Percentiles rank a stretch among this genome's conserved stretches.
These are phyloP conservation scores for Alca torda DNA, from an alignment of 2,797 vertebrate genomes.

Conservation along the genomic window DNA sequence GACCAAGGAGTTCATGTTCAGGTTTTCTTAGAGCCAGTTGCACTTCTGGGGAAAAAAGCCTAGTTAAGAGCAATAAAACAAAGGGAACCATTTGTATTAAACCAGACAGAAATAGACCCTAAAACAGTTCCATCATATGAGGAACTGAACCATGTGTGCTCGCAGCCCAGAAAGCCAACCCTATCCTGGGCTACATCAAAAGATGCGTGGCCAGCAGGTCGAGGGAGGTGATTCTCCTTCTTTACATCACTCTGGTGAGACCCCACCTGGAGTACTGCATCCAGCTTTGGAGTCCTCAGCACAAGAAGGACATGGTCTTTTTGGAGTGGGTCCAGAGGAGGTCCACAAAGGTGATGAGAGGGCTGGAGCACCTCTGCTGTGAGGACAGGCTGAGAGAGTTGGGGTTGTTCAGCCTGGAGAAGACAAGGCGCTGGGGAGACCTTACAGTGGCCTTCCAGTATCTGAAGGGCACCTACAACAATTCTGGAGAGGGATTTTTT, in stretches of 20 bases:
- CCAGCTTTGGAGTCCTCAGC: background rate
- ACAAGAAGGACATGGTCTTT: background rate
- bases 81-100: background rate
- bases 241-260: background rate
- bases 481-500: background rate
- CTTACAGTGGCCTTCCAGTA: background rate
- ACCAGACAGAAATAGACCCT: background rate
- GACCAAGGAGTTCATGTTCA: background rate
- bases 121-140: background rate
- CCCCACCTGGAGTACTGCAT: background rate
- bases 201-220: background rate
- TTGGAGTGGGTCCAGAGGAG: background rate
- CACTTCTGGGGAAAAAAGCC: background rate
- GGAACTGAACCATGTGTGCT: background rate
- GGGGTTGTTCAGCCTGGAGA: background rate
- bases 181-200: background rate
- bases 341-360: background rate
- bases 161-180: background rate
- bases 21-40: background rate
- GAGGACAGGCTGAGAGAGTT: background rate
- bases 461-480: background rate
- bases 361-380: background rate
- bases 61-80: background rate
- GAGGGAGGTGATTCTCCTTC: background rate
- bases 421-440: background rate